Evolutionary conservation across 30 jellyfish, hydroid and myxozoan species (phyloP), one percentile per base, ranked within the genome.

Genomic region (Turritopsis dohrnii): DNA sequence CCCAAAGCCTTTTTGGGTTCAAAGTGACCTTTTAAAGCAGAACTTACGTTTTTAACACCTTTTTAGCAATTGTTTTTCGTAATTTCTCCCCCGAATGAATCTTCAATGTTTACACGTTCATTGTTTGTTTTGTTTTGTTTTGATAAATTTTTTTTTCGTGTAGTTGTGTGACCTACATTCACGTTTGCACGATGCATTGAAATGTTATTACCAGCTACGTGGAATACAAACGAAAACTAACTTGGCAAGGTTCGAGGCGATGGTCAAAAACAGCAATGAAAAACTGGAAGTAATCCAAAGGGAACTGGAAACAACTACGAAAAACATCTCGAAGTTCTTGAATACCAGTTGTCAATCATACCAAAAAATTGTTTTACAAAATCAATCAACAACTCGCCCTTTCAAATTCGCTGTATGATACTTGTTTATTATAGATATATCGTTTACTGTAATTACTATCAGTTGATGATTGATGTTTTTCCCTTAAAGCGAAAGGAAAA

Each of bases 211-310:
- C 85, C 87, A 84, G 79, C 80, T 91, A 52, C 93, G 97, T 66
- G 97, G 97, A 28, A 65, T 88, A 24, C 92, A 87, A 79, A 85
- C 95, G 24, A 83, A 94, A 52, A 90, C 96, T 27, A 94, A 96
- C 16, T 66, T 91, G 18, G 52, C 95, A 22, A 80, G 89, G 52
- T 91, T 91, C 71, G 96, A 86, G 88, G 79, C 84, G 41, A 54
- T 85, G 71, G 75, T 89, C 0, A 84, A 74, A 20, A 77, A 83
- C 52, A 91, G 90, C 71, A 90, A 90, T 52, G 79, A 80, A 54
- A 79, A 91, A 41, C 89, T 91, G 22, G 74, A 28, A 28, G 26
- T 28, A 66, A 84, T 91, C 24, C 89, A 86, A 81, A 72, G 52
- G 17, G 30, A 85, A 3, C 80, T 91, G 73, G 77, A 87, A 82